Base-by-base conservation (phyloP, 2,113 vertebrate genomes). In the Sialia sialis region DNA sequence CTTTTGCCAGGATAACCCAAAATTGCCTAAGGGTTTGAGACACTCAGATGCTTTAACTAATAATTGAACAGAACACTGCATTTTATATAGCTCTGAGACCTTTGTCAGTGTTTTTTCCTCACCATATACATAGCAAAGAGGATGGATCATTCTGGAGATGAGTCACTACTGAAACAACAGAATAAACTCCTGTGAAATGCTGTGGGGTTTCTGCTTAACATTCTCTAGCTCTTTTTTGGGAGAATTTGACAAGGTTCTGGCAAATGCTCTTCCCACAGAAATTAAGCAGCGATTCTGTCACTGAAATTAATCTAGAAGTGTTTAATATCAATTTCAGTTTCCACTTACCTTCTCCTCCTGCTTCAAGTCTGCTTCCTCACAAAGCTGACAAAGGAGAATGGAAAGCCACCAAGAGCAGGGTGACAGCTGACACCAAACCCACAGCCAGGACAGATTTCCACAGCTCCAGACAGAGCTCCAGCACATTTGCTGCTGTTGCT, bases 151-250 rank as follows among this genome's bases (percentile, higher is more conserved):
- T 74, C 87, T 86, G 75, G 63, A 90, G 90, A 93, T 95, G 91
- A 97, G 87, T 95, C 95, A 95, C 79, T 63, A 48, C 29, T n/a
- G 87, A 94, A 95, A 93, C 73, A 93, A 89, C 78, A 96, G 86
- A 95, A 92, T 43, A 78, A 91, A 88, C 54, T 89, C 52, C 59
- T 93, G 75, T 66, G 78, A 95, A 95, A 82, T 36, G 66, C 54
- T 90, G 70, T 56, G 63, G 54, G 38, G 60, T 79, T 78, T 62
- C n/a, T 46, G 58, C 56, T 82, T 32, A 74, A 90, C 70, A 73
- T 89, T 74, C 73, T 89, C 66, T 18, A 20, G 46, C 46, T 87
- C 34, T 46, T 79, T 79, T 87, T 49, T 30, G 13, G 16, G 56
- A 92, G 62, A 23, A 83, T 49, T 70, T 89, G 70, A 56, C 91